Base-by-base conservation (phyloP, 2,797 vertebrate genomes). In the Allobates femoralis region DNA sequence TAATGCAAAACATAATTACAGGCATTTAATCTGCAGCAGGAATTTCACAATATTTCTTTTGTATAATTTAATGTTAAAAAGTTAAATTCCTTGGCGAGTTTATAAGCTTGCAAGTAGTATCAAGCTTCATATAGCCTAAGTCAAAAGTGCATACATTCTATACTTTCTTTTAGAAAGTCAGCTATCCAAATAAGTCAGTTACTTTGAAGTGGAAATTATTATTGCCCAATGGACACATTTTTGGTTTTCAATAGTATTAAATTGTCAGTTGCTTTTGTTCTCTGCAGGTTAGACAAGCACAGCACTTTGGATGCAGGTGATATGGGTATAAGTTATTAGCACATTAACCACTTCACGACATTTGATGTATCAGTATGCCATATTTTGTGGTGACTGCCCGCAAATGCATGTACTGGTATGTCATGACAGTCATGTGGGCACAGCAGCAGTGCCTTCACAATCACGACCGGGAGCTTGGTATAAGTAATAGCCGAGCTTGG, bases 121-220 rank as follows among this genome's bases (percentile, higher is more conserved):
- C 91, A 71, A 85, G 84, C 90, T 91, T 92, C 89, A 89, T 90
- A 94, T 88, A 88, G 83, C 60, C 80, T 86, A 58, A 19, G 11
- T 91, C 92, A 84, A 53, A 87, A 79, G 82, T 84, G 46, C 81
- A 91, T 85, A 53, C 83, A 90, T 89, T 86, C 89, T 88, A 23
- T 90, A 93, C 87, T 90, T 93, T 94, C 92, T 89, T 88, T 90
- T 89, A 90, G 83, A 21, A 41, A 91, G 88, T 88, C 87, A 3
- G 0, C 87, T 93, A 91, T 92, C 89, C 90, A 94, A 94, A 94
- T 91, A 93, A 89, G 77, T 18, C 58, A 46, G 53, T n/a, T 60
- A 64, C 90, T 94, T 95, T 94, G 93, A 95, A 94, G 93, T 94
- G 91, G 90, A 94, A 94, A 93, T 93, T 18, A 2, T 90, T 89